A percentile compares a stretch with the other conserved stretches of the same genome.
Evolutionary conservation across 1,140 invertebrate genomes (phyloP).

Genomic region (Leptinotarsa texana): DNA sequence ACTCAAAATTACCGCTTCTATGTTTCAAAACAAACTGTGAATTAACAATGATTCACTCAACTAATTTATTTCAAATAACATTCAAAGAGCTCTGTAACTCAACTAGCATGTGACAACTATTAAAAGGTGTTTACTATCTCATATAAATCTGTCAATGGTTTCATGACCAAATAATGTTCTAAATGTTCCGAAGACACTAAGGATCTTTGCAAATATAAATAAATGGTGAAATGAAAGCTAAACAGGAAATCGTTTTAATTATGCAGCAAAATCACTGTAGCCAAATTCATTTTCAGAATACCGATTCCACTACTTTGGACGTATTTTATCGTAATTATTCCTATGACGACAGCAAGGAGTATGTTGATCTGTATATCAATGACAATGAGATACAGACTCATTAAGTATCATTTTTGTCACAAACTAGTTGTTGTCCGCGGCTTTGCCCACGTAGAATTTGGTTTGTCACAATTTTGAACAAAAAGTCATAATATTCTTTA

Average conservation of each 20-base stretch:
- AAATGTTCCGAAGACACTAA: not conserved
- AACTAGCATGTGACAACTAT: slow-evolving; percentile 13
- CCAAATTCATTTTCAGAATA: too few relatives aligned
- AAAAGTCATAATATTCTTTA: too few relatives aligned
- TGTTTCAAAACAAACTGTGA: slow-evolving; percentile 2
- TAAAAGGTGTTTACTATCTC: not conserved
- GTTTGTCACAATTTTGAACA: too few relatives aligned
- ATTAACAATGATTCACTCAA: not conserved
- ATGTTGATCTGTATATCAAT: too few relatives aligned
- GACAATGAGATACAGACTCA: too few relatives aligned
- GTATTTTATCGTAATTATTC: too few relatives aligned
- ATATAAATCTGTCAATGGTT: slow-evolving; percentile 8
- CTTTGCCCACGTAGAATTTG: too few relatives aligned
- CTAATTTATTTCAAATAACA: slow-evolving; percentile 13
- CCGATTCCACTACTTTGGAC: too few relatives aligned
- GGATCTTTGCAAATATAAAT: slow-evolving; percentile 6
- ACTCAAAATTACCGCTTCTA: not conserved
- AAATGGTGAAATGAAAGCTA: not conserved
- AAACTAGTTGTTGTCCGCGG: too few relatives aligned
- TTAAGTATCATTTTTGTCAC: too few relatives aligned
- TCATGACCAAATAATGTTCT: not conserved
- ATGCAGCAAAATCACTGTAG: too few relatives aligned
- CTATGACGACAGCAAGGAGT: too few relatives aligned
- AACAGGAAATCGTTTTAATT: slow-evolving; percentile 4
- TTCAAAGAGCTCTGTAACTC: not conserved